phyloP scores from a whole-genome alignment of 2,113 vertebrate species.

The Octodon degus region DNA sequence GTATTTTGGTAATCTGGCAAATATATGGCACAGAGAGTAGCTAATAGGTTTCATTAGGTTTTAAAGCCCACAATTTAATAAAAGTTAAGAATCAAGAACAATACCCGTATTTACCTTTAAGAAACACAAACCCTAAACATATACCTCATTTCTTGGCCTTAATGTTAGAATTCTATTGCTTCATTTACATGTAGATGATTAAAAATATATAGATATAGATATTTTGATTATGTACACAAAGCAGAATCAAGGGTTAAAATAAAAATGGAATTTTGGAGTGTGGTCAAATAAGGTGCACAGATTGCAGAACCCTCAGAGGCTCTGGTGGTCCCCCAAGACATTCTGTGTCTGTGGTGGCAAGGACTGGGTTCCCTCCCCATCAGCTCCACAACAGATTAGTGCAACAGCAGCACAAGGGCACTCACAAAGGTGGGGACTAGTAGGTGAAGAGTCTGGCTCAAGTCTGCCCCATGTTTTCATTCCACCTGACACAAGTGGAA shows the following conservation, averaged over 20 bases:
- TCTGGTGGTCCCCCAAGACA: neutral
- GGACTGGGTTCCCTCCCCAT: neutral
- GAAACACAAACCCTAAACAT: conserved; percentile 80
- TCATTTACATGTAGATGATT: conserved; percentile 79
- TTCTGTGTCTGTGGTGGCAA: conserved; percentile 40
- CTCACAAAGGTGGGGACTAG: neutral
- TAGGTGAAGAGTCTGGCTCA: conserved; percentile 44
- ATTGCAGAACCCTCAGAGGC: conserved; percentile 47
- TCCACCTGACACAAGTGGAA: conserved; percentile 19
- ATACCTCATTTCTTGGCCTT: conserved; percentile 78
- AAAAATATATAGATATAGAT: conserved; percentile 70
- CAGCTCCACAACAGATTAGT: neutral
- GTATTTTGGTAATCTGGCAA: conserved; percentile 74
- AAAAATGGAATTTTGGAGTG: conserved; percentile 77
- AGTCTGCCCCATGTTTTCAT: neutral
- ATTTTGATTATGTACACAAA: conserved; percentile 64
- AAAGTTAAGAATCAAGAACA: conserved; percentile 82
- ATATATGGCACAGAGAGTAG: conserved; percentile 79
- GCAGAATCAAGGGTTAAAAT: conserved; percentile 66
- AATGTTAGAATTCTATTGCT: conserved; percentile 85
- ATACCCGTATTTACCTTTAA: conserved; percentile 85
- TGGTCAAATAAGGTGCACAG: conserved; percentile 72
- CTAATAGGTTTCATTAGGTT: conserved; percentile 58
- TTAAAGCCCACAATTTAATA: conserved; percentile 73
- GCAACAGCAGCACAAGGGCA: neutral